These are phyloP conservation scores for Molorchus minor DNA, from an alignment of 2,888 invertebrate species.

Conservation along the genomic window DNA sequence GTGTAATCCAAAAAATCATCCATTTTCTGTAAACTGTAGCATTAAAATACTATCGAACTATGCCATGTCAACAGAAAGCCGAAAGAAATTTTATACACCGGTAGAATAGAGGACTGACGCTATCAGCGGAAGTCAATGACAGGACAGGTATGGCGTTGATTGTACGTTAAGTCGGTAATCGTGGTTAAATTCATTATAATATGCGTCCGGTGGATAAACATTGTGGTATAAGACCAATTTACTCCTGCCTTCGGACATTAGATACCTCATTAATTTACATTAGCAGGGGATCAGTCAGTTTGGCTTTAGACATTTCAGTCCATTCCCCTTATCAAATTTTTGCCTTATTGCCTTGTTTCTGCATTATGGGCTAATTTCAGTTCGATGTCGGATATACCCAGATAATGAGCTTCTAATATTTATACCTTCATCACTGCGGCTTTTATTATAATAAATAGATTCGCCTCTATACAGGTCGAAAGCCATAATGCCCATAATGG, in stretches of 20 bases:
- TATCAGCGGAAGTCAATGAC: constrained; percentile 33
- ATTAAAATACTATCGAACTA: too few relatives aligned
- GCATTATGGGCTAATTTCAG: constrained; percentile 49
- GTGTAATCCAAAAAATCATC: too few relatives aligned
- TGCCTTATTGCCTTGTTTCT: constrained; percentile 52
- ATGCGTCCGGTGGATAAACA: constrained; percentile 59
- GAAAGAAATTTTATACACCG: too few relatives aligned
- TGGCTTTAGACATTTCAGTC: constrained; percentile 44
- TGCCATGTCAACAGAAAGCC: too few relatives aligned
- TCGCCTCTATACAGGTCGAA: constrained; percentile 4
- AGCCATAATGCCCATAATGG: too few relatives aligned
- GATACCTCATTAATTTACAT: constrained; percentile 61
- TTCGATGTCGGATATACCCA: constrained; percentile 46
- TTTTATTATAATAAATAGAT: constrained; percentile 22
- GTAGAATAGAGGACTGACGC: constrained; percentile 14
- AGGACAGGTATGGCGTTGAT: constrained; percentile 44
- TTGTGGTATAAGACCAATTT: constrained; percentile 47
- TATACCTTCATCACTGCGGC: constrained; percentile 27
- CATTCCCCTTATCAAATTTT: constrained; percentile 47
- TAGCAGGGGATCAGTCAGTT: constrained; percentile 53
- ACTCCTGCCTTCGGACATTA: constrained; percentile 56
- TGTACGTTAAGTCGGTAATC: constrained; percentile 52
- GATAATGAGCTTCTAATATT: constrained; percentile 18
- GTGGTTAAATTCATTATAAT: constrained; percentile 58
- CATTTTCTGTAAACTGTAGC: too few relatives aligned